Conservation (phyloP, 1,140 invertebrate genomes). For the Temnothorax nylanderi region DNA sequence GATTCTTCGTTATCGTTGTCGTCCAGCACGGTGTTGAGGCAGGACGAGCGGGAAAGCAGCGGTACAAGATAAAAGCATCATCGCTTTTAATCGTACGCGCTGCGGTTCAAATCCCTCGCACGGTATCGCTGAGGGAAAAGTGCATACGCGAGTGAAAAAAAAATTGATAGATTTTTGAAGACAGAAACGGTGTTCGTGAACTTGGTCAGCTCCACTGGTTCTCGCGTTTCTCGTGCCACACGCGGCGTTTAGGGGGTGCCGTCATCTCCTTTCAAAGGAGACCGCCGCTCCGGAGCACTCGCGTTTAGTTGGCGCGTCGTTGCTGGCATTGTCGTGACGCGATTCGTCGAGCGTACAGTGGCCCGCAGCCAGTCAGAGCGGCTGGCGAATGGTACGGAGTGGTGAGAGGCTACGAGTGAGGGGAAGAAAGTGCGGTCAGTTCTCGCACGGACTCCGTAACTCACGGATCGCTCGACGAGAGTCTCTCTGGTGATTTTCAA, state of each 20-base stretch:
- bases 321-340: constrained; percentile 59
- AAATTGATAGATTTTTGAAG: neutral
- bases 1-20: neutral
- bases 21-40: neutral
- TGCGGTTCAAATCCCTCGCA: too few species aligned
- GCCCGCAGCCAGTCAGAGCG: constrained; percentile 68
- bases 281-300: constrained; percentile 19
- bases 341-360: constrained; percentile 66
- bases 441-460: constrained; percentile 62
- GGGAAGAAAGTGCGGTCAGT: constrained; percentile 75
- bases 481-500: neutral
- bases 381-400: constrained; percentile 40
- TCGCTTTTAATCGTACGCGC: neutral
- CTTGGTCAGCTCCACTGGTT: neutral
- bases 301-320: constrained; percentile 54
- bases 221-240: neutral
- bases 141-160: neutral
- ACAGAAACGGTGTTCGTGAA: neutral
- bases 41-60: neutral
- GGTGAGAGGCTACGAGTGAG: constrained; percentile 55
- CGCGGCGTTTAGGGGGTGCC: neutral
- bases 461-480: neutral
- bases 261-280: constrained; percentile 7
- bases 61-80: neutral
- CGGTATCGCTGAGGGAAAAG: neutral